A percentile compares a stretch with the other conserved stretches of the same genome.
Conservation (phyloP, 2,888 invertebrate species). For the Mimumesa dahlbomi region DNA sequence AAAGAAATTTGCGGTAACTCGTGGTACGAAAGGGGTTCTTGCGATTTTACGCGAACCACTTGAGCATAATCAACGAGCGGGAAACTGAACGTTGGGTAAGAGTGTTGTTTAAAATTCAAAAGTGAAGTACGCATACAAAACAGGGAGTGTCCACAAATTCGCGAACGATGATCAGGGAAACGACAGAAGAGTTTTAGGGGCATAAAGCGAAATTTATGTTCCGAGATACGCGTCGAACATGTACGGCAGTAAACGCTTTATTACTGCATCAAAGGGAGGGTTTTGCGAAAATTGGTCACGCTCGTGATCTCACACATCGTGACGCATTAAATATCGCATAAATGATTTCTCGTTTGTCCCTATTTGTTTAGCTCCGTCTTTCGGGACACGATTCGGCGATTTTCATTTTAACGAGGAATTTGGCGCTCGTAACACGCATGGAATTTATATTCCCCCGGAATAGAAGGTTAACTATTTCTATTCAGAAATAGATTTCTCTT, state of each 20-base stretch:
- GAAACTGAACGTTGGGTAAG: slow-evolving; percentile 14
- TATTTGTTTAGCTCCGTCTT: slow-evolving; percentile 15
- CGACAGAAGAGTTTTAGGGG: slow-evolving; percentile 34
- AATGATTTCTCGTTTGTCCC: too few relatives aligned
- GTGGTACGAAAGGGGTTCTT: slow-evolving; percentile 17
- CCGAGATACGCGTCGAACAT: slow-evolving; percentile 5
- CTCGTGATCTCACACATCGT: slow-evolving; percentile 36
- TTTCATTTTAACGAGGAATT: too few relatives aligned
- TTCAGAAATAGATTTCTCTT: too few relatives aligned
- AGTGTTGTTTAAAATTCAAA: slow-evolving; percentile 42
- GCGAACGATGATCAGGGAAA: slow-evolving; percentile 43
- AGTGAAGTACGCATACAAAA: slow-evolving; percentile 20
- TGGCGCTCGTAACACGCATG: too few relatives aligned
- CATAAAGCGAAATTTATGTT: slow-evolving; percentile 40
- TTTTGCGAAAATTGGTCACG: slow-evolving; percentile 43
- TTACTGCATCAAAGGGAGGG: slow-evolving; percentile 41
- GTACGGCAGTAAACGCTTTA: slow-evolving; percentile 43
- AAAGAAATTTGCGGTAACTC: background rate
- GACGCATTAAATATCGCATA: slow-evolving; percentile 35
- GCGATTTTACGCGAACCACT: slow-evolving; percentile 28
- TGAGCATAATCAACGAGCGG: slow-evolving; percentile 34
- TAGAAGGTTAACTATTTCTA: too few relatives aligned
- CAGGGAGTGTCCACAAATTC: slow-evolving; percentile 25
- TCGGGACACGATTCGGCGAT: too few relatives aligned
- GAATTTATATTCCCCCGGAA: too few relatives aligned